Conservation (phyloP, 2,888 invertebrate species). For the Brassicogethes aeneus region DNA sequence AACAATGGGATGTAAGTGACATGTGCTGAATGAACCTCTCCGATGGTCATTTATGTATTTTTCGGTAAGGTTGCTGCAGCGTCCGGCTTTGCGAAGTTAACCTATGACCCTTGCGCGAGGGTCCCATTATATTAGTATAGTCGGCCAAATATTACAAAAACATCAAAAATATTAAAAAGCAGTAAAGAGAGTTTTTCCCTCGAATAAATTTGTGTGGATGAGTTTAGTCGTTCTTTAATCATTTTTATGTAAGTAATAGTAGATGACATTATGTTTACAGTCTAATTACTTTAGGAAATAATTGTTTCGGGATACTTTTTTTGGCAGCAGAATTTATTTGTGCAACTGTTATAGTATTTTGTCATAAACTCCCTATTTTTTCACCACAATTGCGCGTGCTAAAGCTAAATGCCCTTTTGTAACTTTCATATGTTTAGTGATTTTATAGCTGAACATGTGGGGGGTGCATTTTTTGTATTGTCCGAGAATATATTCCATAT, state of each 20-base stretch:
- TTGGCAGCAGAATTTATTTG: slow-evolving; percentile 7
- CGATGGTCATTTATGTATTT: slow-evolving; percentile 36
- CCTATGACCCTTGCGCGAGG: slow-evolving; percentile 34
- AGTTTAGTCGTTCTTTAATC: no score
- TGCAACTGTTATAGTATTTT: slow-evolving; percentile 25
- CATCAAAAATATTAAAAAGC: no score
- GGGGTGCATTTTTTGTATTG: slow-evolving; percentile 9
- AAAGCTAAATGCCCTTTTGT: slow-evolving; percentile 30
- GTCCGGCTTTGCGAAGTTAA: slow-evolving; percentile 34
- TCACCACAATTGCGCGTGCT: slow-evolving; percentile 33
- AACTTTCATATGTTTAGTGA: slow-evolving; percentile 19
- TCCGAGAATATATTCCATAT: no score
- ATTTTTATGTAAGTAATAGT: no score
- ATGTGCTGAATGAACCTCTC: slow-evolving; percentile 21
- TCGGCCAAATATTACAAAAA: no score
- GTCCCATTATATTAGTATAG: no score
- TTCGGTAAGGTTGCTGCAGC: slow-evolving; percentile 27
- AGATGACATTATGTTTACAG: no score
- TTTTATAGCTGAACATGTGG: slow-evolving; percentile 12
- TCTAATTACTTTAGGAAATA: no score
- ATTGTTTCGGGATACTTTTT: no score
- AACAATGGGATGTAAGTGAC: slow-evolving; percentile 22
- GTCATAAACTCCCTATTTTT: slow-evolving; percentile 34
- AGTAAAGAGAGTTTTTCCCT: no score
- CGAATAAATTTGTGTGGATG: no score